Percentiles rank a stretch among this genome's conserved stretches.
Conservation (phyloP, 2,888 invertebrate genomes). For the Melanotus villosus region DNA sequence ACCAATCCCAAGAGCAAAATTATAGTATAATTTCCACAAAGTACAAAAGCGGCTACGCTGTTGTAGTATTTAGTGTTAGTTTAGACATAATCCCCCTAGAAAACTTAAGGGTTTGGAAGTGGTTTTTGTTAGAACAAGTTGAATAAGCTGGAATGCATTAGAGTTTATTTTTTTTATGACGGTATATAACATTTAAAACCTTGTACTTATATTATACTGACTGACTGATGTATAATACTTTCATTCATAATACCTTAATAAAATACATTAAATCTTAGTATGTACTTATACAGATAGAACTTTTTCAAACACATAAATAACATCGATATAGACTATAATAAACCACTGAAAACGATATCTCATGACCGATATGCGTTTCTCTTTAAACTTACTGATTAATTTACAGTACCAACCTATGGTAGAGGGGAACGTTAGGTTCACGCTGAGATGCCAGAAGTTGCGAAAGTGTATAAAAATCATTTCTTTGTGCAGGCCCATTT, state of each 20-base stretch:
- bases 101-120: too few relatives aligned
- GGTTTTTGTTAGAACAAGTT: too few relatives aligned
- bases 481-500: slow-evolving; percentile 64
- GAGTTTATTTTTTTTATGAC: slow-evolving; percentile 39
- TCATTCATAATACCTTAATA: slow-evolving; percentile 50
- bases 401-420: slow-evolving; percentile 76
- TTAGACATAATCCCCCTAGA: too few relatives aligned
- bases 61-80: too few relatives aligned
- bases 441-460: slow-evolving; percentile 70
- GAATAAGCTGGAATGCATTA: slow-evolving; percentile 42
- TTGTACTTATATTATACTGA: slow-evolving; percentile 63
- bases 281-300: slow-evolving; percentile 36
- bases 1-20: too few relatives aligned
- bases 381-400: slow-evolving; percentile 36
- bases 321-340: slow-evolving; percentile 40
- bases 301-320: slow-evolving; percentile 42
- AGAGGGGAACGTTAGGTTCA: slow-evolving; percentile 73
- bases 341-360: slow-evolving; percentile 36
- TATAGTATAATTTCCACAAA: too few relatives aligned
- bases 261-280: slow-evolving; percentile 51
- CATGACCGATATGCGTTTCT: slow-evolving; percentile 37
- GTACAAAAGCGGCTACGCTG: too few relatives aligned
- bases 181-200: slow-evolving; percentile 41
- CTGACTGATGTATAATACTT: slow-evolving; percentile 50
- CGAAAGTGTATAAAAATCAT: slow-evolving; percentile 74